phyloP scores from a whole-genome alignment of 2,113 vertebrate species.

The Anhinga rufa region DNA sequence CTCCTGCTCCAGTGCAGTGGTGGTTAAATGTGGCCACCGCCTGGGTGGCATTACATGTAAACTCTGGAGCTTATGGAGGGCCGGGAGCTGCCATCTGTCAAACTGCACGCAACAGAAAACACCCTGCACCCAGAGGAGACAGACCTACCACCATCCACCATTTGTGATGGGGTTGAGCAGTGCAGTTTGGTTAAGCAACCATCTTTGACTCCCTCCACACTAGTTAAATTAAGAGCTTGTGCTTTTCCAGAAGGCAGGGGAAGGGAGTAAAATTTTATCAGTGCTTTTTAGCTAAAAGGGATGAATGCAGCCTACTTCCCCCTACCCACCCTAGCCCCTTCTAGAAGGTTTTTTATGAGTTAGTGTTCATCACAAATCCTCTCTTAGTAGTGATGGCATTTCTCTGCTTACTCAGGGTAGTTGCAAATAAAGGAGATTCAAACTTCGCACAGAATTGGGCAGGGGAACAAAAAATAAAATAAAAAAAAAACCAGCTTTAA shows the following conservation, averaged over 20 bases:
- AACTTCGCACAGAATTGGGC: conserved; percentile 22
- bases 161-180: conserved; percentile 7
- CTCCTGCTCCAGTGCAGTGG: neutral
- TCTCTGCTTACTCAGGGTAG: conserved; percentile 38
- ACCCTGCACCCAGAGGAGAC: neutral
- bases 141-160: neutral
- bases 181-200: conserved; percentile 31
- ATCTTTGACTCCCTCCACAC: neutral
- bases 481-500: conserved; percentile 40
- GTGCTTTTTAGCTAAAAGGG: conserved; percentile 15
- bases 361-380: conserved; percentile 45
- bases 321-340: neutral
- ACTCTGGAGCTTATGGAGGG: neutral
- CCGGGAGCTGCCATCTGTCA: neutral
- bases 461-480: neutral
- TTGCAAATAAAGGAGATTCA: conserved; percentile 37
- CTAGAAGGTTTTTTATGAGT: neutral
- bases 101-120: neutral
- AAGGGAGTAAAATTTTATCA: neutral
- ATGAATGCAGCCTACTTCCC: neutral
- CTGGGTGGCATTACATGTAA: neutral
- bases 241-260: conserved; percentile 67
- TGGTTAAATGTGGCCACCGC: neutral
- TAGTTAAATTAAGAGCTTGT: conserved; percentile 67
- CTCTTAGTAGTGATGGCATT: neutral